Conservation (phyloP, 2,888 invertebrate genomes). For the Anticlea derivata region DNA sequence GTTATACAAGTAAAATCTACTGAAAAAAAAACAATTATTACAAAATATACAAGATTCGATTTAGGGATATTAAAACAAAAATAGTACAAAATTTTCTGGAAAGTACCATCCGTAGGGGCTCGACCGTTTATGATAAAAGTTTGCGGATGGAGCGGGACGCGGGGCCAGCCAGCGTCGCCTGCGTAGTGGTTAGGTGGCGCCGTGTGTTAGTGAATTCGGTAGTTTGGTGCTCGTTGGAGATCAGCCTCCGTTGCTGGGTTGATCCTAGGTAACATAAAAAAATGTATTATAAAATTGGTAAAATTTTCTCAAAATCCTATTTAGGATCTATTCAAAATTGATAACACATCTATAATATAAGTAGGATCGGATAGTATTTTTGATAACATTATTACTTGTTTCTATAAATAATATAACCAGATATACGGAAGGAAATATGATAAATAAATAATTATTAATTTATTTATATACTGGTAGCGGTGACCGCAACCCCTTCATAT, state of each 20-base stretch:
- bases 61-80: conserved; percentile 33
- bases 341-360: too few relatives aligned
- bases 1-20: conserved; percentile 45
- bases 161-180: conserved; percentile 37
- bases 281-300: not conserved
- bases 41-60: conserved; percentile 66
- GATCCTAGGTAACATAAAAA: conserved; percentile 56
- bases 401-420: too few relatives aligned
- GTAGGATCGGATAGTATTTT: too few relatives aligned
- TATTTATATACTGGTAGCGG: too few relatives aligned
- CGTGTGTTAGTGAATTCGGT: conserved; percentile 19
- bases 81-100: conserved; percentile 37
- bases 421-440: too few relatives aligned
- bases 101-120: conserved; percentile 34
- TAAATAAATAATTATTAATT: too few relatives aligned
- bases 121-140: conserved; percentile 40
- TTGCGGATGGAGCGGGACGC: conserved; percentile 33
- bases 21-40: conserved; percentile 51
- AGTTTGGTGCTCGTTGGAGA: conserved; percentile 32
- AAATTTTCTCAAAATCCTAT: too few relatives aligned
- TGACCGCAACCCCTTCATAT: too few relatives aligned
- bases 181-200: conserved; percentile 28
- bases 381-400: too few relatives aligned
- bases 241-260: conserved; percentile 77
- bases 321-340: too few relatives aligned